Percentiles rank a stretch among this genome's conserved stretches.
Evolutionary conservation across 2,113 vertebrate species (phyloP).

Genomic region (Xenopus borealis): DNA sequence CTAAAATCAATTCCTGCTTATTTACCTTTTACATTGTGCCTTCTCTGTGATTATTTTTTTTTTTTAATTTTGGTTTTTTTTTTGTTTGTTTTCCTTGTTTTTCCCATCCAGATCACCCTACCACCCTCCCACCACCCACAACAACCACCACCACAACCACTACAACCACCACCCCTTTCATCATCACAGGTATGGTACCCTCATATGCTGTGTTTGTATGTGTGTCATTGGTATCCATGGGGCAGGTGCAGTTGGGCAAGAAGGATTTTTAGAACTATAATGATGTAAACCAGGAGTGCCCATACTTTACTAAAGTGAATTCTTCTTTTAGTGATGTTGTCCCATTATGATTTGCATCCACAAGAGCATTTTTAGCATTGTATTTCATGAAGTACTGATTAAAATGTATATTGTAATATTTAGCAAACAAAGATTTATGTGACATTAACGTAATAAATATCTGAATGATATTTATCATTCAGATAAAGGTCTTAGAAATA

Average conservation of each 20-base stretch:
- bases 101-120: slow-evolving; percentile 82
- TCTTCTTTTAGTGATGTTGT: too few species aligned
- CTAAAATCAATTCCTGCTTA: background rate
- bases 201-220: slow-evolving; percentile 42
- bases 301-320: too few species aligned
- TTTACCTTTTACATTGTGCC: slow-evolving; percentile 35
- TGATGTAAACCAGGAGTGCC: too few species aligned
- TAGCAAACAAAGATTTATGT: too few species aligned
- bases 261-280: too few species aligned
- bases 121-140: slow-evolving; percentile 82
- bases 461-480: too few species aligned
- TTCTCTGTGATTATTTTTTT: slow-evolving; percentile 47
- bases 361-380: too few species aligned
- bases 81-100: slow-evolving; percentile 74
- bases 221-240: slow-evolving; percentile 27
- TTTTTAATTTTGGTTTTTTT: slow-evolving; percentile 64
- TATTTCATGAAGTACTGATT: too few species aligned
- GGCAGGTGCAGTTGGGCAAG: background rate
- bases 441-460: too few species aligned
- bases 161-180: slow-evolving; percentile 74
- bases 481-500: too few species aligned
- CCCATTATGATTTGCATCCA: too few species aligned
- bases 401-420: too few species aligned
- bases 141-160: slow-evolving; percentile 71
- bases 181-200: slow-evolving; percentile 78